Base-by-base conservation (phyloP, 2,888 invertebrate species). In the Lymantria monacha region DNA sequence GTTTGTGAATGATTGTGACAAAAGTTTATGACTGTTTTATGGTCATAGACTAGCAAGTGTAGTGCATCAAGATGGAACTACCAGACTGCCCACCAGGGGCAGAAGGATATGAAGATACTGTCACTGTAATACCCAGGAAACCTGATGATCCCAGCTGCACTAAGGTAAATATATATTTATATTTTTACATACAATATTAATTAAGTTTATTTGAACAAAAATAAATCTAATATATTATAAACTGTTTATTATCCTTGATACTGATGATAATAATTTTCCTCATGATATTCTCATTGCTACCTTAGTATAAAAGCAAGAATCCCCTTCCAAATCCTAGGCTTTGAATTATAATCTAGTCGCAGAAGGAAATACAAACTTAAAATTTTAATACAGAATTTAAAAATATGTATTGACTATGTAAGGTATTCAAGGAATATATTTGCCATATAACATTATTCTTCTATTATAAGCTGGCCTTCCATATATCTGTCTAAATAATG, bases 71-170 rank as follows among this genome's bases (percentile, higher is more conserved):
- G 74, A 91, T 91, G 91, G 91, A 91, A 10, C 82, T 91, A 30
- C 89, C 90, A 0, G 91, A 91, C 70, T 87, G 91, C 66, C 91
- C 91, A 38, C 91, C 91, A 0, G 91, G 91, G 68, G 76, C 91
- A 44, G 91, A 91, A 76, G 91, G 91, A 44, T 91, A 91, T 68
- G 64, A 90, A 69, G 91, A 91, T 68, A 74, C 89, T 2, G 85
- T 91, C 51, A 77, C 76, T 43, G 84, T 87, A 85, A 66, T 84
- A 31, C 73, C 86, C 22, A 84, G 76, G 72, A 89, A 87, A 73
- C 73, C 69, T 12, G 79, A 74, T 9, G 83, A 80, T 47, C 8
- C 56, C 1, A 46, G 54, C 42, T 81, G 82, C 55, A 88, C 89
- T 12, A 91, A 91, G 90, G 90, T 91, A 91, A 90, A 84, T 88